Evolutionary conservation across 2,113 vertebrate species (phyloP), one percentile per base, ranked within the genome.

Genomic region (Takifugu bimaculatus): DNA sequence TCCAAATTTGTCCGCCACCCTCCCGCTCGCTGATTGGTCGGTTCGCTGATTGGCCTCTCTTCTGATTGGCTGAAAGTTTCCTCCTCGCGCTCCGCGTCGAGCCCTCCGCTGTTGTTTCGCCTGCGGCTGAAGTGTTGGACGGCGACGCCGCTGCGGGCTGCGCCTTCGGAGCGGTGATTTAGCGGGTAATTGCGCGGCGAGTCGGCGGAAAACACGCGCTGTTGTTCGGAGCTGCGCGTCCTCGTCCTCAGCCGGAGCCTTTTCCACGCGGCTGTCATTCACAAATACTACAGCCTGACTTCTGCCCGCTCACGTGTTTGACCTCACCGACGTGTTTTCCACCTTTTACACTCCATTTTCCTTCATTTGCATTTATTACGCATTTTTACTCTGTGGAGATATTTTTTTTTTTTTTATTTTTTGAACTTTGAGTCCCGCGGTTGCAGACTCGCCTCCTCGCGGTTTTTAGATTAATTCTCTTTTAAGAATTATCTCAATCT

Each of bases 41-140:
- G 10, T 27, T 2, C 44, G 14, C 79, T 84, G 83, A 87, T 88
- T 88, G 84, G 81, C 58, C 75, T 50, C 60, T 3, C 0, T 60
- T 65, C 53, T 87, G 87, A 90, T 91, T 90, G 89, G 91, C 26
- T 35, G 57, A 77, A 92, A 93, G 93, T 93, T 93, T 53, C 25
- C 53, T 69, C 85, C 85, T 81, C 63, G 69, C 57, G 77, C 59
- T 64, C 0, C 58, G 74, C 72, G 6, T 63, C 48, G 6, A 63
- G n/a, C 45, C 49, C 65, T 70, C 59, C 70, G 32, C 72, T 74
- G 73, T 79, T 82, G 75, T 76, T 28, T 85, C 62, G 80, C 80
- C 83, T 75, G 77, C 68, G 78, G 85, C 79, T 70, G 56, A 64
- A 75, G 20, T 58, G 54, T 35, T 52, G 68, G 67, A 79, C 72